These are phyloP conservation scores for Scaptodrosophila lebanonensis DNA, from an alignment of 1,140 invertebrate species.

Conservation along the genomic window DNA sequence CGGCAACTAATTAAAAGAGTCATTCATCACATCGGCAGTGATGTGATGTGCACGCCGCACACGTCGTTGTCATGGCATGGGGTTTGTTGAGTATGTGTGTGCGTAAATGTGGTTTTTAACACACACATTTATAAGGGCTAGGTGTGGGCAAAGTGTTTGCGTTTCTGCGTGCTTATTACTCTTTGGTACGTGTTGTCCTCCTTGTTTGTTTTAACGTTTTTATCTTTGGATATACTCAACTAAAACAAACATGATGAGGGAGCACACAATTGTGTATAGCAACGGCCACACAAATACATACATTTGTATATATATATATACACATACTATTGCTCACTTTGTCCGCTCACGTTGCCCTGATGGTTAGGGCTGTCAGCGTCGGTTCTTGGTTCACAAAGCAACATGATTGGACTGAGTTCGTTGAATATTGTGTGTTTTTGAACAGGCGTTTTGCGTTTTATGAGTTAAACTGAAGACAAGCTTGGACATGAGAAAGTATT, in stretches of 20 bases:
- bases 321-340: constrained; percentile 64
- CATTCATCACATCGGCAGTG: constrained; percentile 74
- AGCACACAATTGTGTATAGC: too few relatives aligned
- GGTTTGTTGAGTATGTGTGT: constrained; percentile 1
- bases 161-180: constrained; percentile 68
- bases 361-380: too few relatives aligned
- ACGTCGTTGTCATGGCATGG: too few relatives aligned
- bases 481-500: too few relatives aligned
- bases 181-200: constrained; percentile 65
- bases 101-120: constrained; percentile 29
- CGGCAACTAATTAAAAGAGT: constrained; percentile 77
- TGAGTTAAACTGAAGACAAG: too few relatives aligned
- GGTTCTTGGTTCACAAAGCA: too few relatives aligned
- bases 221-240: constrained; percentile 73
- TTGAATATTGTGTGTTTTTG: too few relatives aligned
- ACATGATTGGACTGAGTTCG: too few relatives aligned
- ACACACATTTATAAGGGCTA: constrained; percentile 18
- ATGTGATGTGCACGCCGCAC: constrained; percentile 64
- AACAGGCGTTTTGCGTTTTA: too few relatives aligned
- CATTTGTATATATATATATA: constrained; percentile 1
- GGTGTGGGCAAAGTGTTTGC: constrained; percentile 34
- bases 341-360: constrained; percentile 46
- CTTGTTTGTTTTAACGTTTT: constrained; percentile 71
- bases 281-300: constrained; percentile 24
- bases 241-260: constrained; percentile 47